Percentiles rank a stretch among this genome's conserved stretches.
These are phyloP conservation scores for Halocynthia aurantium DNA, from an alignment of 23 tunicate species.

Conservation along the genomic window DNA sequence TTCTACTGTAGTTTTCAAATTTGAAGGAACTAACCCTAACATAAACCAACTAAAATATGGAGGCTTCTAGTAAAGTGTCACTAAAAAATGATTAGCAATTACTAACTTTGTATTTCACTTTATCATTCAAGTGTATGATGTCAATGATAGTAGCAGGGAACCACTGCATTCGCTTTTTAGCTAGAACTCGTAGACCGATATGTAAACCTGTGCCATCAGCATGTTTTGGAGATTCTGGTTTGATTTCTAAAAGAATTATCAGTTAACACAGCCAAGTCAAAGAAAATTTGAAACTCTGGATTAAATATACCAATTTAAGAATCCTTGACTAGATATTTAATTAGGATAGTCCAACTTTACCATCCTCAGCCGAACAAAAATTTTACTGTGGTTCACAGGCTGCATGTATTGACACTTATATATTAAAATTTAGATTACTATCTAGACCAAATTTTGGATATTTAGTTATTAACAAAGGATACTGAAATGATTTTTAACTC, in stretches of 20 bases:
- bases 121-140: constrained; percentile 29
- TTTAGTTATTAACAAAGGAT: too few species aligned
- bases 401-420: too few species aligned
- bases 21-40: background rate
- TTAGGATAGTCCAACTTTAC: too few species aligned
- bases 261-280: background rate
- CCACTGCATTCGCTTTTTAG: constrained; percentile 61
- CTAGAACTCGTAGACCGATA: constrained; percentile 43
- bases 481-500: too few species aligned
- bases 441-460: too few species aligned
- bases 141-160: constrained; percentile 45
- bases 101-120: constrained; percentile 42
- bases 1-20: background rate
- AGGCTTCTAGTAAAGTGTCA: background rate
- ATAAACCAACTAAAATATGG: background rate
- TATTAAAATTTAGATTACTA: too few species aligned
- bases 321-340: too few species aligned
- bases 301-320: background rate
- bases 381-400: too few species aligned
- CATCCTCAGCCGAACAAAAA: background rate
- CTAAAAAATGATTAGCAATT: background rate
- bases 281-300: too few species aligned
- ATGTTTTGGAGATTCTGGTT: background rate
- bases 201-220: constrained; percentile 16
- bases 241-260: background rate